Evolutionary conservation across 2,113 vertebrate species (phyloP).

Genomic region (Corydoras maculifer): DNA sequence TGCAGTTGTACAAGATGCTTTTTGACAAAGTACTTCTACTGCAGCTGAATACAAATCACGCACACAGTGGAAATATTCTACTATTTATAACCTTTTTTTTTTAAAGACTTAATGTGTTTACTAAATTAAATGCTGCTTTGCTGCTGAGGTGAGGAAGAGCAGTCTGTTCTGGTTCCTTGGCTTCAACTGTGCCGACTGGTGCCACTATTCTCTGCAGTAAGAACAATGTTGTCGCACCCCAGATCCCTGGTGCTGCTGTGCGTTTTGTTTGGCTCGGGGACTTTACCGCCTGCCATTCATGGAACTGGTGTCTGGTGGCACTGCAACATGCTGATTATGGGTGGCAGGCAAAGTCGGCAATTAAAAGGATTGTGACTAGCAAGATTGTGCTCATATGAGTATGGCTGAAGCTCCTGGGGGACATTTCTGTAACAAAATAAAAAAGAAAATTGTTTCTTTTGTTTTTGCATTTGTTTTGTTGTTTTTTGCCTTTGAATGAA

Average conservation of each 20-base stretch:
- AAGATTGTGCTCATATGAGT: background rate
- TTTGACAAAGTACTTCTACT: background rate
- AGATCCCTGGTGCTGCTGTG: background rate
- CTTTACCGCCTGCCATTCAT: background rate
- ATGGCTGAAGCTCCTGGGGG: background rate
- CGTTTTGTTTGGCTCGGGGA: background rate
- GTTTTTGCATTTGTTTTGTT: background rate
- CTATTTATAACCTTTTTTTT: background rate
- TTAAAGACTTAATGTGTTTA: background rate
- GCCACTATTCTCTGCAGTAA: conserved; percentile 1
- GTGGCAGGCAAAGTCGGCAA: background rate
- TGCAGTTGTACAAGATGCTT: conserved; percentile 19
- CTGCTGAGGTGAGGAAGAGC: conserved; percentile 2
- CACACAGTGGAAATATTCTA: background rate
- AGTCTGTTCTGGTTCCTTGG: background rate
- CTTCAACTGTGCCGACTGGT: background rate
- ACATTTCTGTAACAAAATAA: background rate
- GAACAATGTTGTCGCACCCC: background rate
- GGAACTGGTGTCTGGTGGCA: conserved; percentile 11
- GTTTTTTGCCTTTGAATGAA: background rate
- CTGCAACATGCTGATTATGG: background rate
- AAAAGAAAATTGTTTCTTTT: background rate
- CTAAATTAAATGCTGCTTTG: background rate
- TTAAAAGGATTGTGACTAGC: background rate
- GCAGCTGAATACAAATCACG: background rate